Evolutionary conservation across 2,888 invertebrate genomes (phyloP).

Genomic region (Stramonita haemastoma): DNA sequence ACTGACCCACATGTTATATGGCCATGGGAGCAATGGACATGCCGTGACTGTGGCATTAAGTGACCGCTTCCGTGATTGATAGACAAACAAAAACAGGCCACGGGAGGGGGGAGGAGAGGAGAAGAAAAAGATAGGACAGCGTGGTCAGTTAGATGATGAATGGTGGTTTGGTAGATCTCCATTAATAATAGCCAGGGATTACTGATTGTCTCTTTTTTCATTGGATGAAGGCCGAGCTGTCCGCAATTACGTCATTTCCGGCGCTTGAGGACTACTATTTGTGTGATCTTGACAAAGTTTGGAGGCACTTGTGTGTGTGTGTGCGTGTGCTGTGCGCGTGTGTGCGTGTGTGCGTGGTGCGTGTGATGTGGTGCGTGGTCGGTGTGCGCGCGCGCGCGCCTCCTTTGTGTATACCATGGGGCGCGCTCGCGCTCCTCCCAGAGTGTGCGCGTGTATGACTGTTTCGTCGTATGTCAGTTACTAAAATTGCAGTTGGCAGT

Average conservation of each 20-base stretch:
- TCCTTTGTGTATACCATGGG: no score
- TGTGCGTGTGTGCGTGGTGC: no score
- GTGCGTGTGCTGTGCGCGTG: no score
- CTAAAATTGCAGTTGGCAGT: no score
- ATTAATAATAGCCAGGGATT: neutral
- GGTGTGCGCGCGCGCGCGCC: no score
- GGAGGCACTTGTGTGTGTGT: no score
- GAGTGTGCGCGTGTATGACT: no score
- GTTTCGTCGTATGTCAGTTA: no score
- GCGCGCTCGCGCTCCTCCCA: no score
- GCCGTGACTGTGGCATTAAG: conserved; percentile 5
- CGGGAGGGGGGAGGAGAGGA: neutral
- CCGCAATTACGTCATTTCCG: conserved; percentile 1
- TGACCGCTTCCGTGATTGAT: neutral
- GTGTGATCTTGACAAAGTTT: neutral
- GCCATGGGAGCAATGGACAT: neutral
- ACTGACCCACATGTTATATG: neutral
- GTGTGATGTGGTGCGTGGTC: no score
- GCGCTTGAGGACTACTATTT: neutral
- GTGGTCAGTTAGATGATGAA: neutral
- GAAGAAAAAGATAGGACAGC: neutral
- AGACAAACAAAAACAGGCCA: neutral
- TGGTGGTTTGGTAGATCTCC: neutral
- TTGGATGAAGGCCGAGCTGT: neutral
- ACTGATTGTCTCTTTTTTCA: conserved; percentile 13